Conservation (phyloP, 2,113 vertebrate genomes). For the Fregata magnificens region DNA sequence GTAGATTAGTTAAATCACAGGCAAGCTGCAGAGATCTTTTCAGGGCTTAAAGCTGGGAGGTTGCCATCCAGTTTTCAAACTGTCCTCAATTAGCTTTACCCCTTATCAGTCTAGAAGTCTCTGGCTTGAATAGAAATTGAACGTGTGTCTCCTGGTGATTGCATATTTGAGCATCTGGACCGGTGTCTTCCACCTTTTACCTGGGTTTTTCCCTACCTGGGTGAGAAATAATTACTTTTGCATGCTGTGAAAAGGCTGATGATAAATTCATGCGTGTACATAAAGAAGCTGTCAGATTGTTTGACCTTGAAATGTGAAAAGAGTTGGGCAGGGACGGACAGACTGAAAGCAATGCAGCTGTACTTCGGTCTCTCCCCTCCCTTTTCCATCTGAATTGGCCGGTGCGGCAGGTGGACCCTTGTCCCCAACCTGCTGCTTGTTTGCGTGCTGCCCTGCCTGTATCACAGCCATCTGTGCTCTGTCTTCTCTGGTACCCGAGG, state of each 20-base stretch:
- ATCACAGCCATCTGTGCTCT: fast-evolving
- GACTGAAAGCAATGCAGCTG: background rate
- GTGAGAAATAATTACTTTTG: background rate
- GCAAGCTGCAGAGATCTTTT: background rate
- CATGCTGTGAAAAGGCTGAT: background rate
- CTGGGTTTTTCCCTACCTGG: background rate
- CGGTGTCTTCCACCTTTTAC: background rate
- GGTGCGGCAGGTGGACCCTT: background rate
- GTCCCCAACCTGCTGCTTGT: background rate
- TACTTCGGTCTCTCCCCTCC: background rate
- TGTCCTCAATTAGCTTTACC: background rate
- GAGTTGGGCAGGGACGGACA: too few relatives aligned
- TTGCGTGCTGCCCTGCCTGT: background rate
- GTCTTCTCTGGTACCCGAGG: background rate
- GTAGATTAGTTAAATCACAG: background rate
- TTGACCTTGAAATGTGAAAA: background rate
- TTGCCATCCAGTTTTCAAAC: background rate
- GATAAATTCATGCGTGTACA: fast-evolving
- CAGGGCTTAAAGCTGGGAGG: background rate
- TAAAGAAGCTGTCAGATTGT: background rate
- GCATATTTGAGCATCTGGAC: background rate
- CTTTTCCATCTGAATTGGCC: background rate
- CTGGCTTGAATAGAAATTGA: background rate
- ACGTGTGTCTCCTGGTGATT: background rate
- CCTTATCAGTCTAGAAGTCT: background rate